Evolutionary conservation across 2,797 vertebrate species (phyloP).

Genomic region (Chloroceryle inda): DNA sequence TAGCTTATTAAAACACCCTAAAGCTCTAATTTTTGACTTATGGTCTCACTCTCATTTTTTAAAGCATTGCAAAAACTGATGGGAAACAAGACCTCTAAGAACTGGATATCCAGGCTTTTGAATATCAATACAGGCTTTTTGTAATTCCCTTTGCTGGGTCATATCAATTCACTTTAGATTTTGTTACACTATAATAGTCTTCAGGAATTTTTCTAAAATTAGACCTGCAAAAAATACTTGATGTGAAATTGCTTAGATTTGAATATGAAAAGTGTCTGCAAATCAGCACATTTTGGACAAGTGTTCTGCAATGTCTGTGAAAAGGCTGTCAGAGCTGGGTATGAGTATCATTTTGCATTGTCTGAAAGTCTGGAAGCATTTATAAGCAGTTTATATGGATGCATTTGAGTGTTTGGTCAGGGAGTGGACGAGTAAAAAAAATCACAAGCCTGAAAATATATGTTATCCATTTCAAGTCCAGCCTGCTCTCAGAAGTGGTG

Average conservation of each 20-base stretch:
- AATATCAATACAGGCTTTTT: neutral
- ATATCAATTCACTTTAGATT: neutral
- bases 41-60: constrained; percentile 37
- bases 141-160: neutral
- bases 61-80: neutral
- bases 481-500: neutral
- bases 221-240: constrained; percentile 34
- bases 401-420: constrained; percentile 10
- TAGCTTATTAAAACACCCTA: constrained; percentile 27
- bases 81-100: neutral
- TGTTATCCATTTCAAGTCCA: neutral
- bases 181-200: neutral
- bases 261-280: constrained; percentile 7
- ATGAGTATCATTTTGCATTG: constrained; percentile 42
- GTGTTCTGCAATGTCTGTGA: neutral
- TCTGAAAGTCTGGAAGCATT: constrained; percentile 61
- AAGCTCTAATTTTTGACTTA: constrained; percentile 4
- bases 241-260: constrained; percentile 51
- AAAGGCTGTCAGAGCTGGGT: constrained; percentile 17
- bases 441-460: neutral
- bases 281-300: constrained; percentile 14
- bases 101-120: neutral
- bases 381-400: constrained; percentile 30
- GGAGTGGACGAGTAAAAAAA: neutral
- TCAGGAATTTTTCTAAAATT: constrained; percentile 39